phyloP scores from a whole-genome alignment of 2,888 invertebrate species.

The Standfussiana lucernea region DNA sequence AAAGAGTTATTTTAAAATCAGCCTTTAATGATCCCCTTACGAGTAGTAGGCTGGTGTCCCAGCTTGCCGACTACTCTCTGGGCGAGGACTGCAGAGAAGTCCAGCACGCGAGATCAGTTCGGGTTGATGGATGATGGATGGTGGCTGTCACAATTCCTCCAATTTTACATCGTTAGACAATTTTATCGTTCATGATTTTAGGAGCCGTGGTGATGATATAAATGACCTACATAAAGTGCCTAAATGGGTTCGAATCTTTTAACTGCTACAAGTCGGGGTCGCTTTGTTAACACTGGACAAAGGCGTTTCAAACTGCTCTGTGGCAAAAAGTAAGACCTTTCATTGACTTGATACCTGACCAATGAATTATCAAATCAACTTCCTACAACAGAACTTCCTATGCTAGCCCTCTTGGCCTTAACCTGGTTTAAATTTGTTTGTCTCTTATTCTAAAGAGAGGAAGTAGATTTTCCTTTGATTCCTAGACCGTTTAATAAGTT shows the following conservation, averaged over 20 bases:
- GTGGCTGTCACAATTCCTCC: too few relatives aligned
- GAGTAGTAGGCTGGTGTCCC: too few relatives aligned
- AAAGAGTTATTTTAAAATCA: too few relatives aligned
- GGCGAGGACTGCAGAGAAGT: too few relatives aligned
- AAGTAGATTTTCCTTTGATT: background rate
- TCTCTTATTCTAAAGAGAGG: background rate
- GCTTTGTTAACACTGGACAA: background rate
- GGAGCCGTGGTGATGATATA: background rate
- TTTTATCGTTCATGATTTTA: background rate
- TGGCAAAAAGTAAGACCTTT: background rate
- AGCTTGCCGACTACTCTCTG: too few relatives aligned
- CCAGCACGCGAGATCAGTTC: too few relatives aligned
- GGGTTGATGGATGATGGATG: too few relatives aligned
- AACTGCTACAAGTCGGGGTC: background rate
- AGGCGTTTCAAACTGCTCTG: background rate
- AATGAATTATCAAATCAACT: background rate
- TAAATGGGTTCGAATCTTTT: background rate
- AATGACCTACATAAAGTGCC: background rate
- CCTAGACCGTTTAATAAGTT: background rate
- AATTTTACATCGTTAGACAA: too few relatives aligned
- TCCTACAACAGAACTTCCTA: too few relatives aligned
- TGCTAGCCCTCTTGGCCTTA: background rate
- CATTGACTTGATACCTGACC: background rate
- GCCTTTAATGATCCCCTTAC: too few relatives aligned
- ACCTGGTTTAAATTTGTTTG: background rate